phyloP scores from a whole-genome alignment of 2,888 invertebrate genomes.

The Lasius platythorax region DNA sequence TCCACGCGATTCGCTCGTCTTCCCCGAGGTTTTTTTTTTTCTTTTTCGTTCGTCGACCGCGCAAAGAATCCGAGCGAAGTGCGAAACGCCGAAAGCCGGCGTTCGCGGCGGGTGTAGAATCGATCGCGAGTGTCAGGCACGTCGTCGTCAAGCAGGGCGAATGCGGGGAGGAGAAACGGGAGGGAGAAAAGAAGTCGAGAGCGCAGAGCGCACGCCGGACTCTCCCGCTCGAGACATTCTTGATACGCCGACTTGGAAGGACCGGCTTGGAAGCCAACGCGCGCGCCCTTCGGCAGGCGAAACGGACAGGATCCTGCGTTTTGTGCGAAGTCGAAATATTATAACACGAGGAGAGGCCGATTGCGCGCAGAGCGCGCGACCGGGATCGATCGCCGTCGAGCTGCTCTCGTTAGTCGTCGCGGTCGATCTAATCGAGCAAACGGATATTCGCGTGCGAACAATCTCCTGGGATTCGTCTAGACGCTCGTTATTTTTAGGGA shows the following conservation, averaged over 20 bases:
- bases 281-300: neutral
- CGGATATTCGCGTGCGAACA: conserved; percentile 27
- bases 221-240: conserved; percentile 74
- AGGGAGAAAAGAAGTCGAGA: conserved; percentile 63
- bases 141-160: conserved; percentile 79
- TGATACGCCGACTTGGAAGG: conserved; percentile 61
- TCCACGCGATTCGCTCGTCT: too few species aligned
- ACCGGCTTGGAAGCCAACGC: conserved; percentile 63
- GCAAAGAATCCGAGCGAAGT: conserved; percentile 6
- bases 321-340: conserved; percentile 16
- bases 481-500: neutral
- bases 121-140: conserved; percentile 82
- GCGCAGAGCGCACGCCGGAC: conserved; percentile 58
- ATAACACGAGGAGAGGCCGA: neutral
- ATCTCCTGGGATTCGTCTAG: neutral
- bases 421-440: conserved; percentile 25
- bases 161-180: conserved; percentile 53
- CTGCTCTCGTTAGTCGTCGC: conserved; percentile 11
- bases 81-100: conserved; percentile 67
- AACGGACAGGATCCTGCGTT: neutral
- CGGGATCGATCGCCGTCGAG: conserved; percentile 18
- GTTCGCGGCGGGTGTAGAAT: conserved; percentile 72
- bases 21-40: neutral
- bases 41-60: neutral
- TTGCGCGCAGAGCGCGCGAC: conserved; percentile 3